A percentile compares a stretch with the other conserved stretches of the same genome.
Evolutionary conservation across 2,888 invertebrate genomes (phyloP).

Genomic region (Lepidochitona cinerea): DNA sequence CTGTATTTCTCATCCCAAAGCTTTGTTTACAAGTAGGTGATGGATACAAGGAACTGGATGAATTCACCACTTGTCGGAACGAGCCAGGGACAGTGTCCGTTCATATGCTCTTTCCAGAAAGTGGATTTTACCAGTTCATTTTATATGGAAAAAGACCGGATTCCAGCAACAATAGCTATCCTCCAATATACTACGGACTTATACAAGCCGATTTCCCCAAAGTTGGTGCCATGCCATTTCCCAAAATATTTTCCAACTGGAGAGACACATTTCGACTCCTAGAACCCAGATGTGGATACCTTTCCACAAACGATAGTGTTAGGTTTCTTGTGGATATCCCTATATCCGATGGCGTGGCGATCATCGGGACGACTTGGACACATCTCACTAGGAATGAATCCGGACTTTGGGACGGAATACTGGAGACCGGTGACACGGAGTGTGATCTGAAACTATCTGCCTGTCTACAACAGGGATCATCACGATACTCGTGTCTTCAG

Average conservation of each 20-base stretch:
- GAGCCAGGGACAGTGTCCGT: neutral
- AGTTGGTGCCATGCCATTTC: neutral
- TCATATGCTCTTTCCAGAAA: neutral
- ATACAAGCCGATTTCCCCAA: neutral
- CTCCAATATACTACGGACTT: neutral
- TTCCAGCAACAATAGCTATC: neutral
- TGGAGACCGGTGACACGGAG: neutral
- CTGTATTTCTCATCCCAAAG: neutral
- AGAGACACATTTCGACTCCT: neutral
- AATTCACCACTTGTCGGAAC: neutral
- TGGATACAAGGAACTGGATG: neutral
- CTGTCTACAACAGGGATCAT: neutral
- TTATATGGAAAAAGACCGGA: neutral
- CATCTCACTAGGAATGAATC: neutral
- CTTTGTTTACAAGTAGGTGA: neutral
- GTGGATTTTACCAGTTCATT: neutral
- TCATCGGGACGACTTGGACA: neutral
- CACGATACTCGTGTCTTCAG: neutral
- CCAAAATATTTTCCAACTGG: neutral
- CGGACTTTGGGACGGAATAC: neutral
- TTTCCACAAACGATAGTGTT: neutral
- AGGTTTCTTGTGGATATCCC: neutral
- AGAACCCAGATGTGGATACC: neutral
- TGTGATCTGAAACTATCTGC: neutral
- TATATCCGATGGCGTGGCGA: neutral